Percentiles rank a stretch among this genome's conserved stretches.
Evolutionary conservation across 2,113 vertebrate genomes (phyloP).

Genomic region (Globicephala melas): DNA sequence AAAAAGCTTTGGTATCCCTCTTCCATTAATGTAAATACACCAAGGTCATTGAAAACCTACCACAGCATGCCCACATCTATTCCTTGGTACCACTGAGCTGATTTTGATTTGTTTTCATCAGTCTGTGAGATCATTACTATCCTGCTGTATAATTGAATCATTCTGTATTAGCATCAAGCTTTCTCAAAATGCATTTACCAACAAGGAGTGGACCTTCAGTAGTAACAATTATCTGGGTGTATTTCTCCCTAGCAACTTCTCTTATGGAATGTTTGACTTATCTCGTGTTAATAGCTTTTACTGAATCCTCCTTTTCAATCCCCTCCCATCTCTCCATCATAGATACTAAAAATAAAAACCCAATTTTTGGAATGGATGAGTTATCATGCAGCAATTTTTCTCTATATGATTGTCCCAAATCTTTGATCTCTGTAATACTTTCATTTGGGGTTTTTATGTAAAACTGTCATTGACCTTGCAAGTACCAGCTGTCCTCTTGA

Average conservation of each 20-base stretch:
- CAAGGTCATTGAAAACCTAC: constrained; percentile 12
- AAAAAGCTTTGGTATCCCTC: constrained; percentile 54
- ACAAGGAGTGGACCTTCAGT: constrained; percentile 65
- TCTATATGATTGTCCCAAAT: constrained; percentile 78
- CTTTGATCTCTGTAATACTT: constrained; percentile 76
- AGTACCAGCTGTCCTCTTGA: constrained; percentile 84
- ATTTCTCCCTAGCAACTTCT: constrained; percentile 57
- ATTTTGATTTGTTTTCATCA: constrained; percentile 62
- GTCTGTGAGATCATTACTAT: constrained; percentile 56
- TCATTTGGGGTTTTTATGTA: constrained; percentile 80
- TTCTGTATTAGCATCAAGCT: constrained; percentile 71
- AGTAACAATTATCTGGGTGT: constrained; percentile 61
- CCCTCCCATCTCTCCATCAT: neutral
- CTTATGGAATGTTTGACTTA: constrained; percentile 59
- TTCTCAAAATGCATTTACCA: constrained; percentile 69
- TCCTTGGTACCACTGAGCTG: constrained; percentile 35
- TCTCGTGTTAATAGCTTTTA: neutral
- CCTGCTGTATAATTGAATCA: constrained; percentile 69
- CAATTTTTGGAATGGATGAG: constrained; percentile 66
- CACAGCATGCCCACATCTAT: constrained; percentile 13
- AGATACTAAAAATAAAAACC: constrained; percentile 52
- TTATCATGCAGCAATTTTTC: constrained; percentile 74
- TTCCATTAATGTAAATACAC: constrained; percentile 24
- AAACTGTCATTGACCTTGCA: constrained; percentile 83
- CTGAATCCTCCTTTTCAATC: constrained; percentile 19